Percentiles rank a stretch among this genome's conserved stretches.
phyloP scores from a whole-genome alignment of 2,797 vertebrate species.

The Taenioides sp. region DNA sequence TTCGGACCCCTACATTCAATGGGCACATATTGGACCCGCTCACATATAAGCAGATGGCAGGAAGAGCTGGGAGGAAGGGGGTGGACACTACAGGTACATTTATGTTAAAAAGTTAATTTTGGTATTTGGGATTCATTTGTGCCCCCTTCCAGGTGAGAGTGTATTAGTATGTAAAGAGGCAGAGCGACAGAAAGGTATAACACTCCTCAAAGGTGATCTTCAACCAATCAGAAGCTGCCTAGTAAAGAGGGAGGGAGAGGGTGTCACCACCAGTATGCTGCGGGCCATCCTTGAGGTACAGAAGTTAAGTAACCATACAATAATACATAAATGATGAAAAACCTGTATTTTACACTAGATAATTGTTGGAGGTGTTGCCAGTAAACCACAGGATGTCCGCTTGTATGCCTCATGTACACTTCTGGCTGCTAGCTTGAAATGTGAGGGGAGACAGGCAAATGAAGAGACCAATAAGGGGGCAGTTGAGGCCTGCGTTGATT shows the following conservation, averaged over 20 bases:
- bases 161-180: slow-evolving; percentile 91
- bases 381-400: slow-evolving; percentile 86
- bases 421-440: slow-evolving; percentile 83
- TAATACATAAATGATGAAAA: neutral
- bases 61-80: slow-evolving; percentile 94
- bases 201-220: slow-evolving; percentile 85
- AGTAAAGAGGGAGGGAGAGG: slow-evolving; percentile 83
- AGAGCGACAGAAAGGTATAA: slow-evolving; percentile 88
- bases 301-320: neutral
- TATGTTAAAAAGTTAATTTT: neutral
- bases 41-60: slow-evolving; percentile 97
- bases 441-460: slow-evolving; percentile 43
- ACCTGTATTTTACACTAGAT: slow-evolving; percentile 74
- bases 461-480: slow-evolving; percentile 70
- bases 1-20: slow-evolving; percentile 90
- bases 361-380: slow-evolving; percentile 90
- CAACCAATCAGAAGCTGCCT: slow-evolving; percentile 92
- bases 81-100: slow-evolving; percentile 86
- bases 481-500: slow-evolving; percentile 88
- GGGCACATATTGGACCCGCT: slow-evolving; percentile 88
- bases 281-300: slow-evolving; percentile 94
- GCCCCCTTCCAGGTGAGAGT: slow-evolving; percentile 84
- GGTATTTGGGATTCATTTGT: neutral
- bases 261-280: slow-evolving; percentile 90
- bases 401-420: slow-evolving; percentile 90